Percentiles rank a stretch among this genome's conserved stretches.
These are phyloP conservation scores for Smittia sp. DNA, from an alignment of 2,888 invertebrate genomes.

Conservation along the genomic window DNA sequence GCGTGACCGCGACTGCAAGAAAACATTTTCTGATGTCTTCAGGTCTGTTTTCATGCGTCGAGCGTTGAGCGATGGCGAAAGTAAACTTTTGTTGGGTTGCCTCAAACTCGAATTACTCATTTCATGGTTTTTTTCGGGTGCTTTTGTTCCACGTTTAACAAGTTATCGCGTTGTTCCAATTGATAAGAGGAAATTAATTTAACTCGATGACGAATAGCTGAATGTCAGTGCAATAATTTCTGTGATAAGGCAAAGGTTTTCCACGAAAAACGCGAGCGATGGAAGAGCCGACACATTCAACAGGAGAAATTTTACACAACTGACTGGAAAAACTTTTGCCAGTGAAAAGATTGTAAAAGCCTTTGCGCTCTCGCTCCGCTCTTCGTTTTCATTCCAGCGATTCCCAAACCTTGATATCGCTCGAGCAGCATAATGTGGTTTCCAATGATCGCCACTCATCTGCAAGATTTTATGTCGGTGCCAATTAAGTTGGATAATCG, in stretches of 20 bases:
- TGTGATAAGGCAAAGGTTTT: not conserved
- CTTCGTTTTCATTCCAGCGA: not conserved
- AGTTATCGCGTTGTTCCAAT: not conserved
- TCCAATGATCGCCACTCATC: not conserved
- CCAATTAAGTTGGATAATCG: not conserved
- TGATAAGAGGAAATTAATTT: not conserved
- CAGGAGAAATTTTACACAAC: constrained; percentile 4
- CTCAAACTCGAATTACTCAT: constrained; percentile 1
- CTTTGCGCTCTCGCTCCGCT: not conserved
- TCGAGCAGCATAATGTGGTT: not conserved
- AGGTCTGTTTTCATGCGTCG: constrained; percentile 53
- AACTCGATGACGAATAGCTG: not conserved
- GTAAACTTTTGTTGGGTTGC: constrained; percentile 42
- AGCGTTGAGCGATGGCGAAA: constrained; percentile 48
- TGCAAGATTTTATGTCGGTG: not conserved
- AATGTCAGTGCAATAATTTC: not conserved
- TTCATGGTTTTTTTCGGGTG: not conserved
- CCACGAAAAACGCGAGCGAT: not conserved
- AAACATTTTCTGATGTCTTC: constrained; percentile 52
- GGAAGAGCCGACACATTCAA: not conserved
- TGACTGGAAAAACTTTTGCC: not conserved
- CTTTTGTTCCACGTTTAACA: no score
- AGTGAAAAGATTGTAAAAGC: not conserved
- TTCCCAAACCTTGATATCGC: not conserved
- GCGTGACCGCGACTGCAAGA: constrained; percentile 45